Evolutionary conservation across 2,113 vertebrate genomes (phyloP).

Genomic region (Anhinga anhinga): DNA sequence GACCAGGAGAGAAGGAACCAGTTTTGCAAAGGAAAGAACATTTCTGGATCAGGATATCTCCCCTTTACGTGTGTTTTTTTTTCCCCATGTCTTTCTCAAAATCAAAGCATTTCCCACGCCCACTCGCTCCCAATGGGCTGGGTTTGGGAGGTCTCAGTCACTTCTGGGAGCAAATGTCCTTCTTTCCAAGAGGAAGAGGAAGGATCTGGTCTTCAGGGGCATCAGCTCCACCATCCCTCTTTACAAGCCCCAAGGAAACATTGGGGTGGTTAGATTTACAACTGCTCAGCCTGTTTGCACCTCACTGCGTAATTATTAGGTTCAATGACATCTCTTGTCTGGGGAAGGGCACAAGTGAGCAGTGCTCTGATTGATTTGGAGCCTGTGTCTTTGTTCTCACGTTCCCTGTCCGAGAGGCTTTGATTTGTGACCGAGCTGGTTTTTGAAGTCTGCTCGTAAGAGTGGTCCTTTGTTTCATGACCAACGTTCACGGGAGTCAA

Average conservation of each 20-base stretch:
- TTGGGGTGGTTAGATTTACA: background rate
- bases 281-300: background rate
- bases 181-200: background rate
- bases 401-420: background rate
- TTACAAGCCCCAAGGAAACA: background rate
- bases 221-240: background rate
- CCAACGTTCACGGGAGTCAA: rapidly evolving
- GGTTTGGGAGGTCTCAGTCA: background rate
- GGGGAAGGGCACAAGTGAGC: background rate
- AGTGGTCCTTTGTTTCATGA: background rate
- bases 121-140: rapidly evolving
- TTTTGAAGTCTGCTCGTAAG: background rate
- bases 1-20: background rate
- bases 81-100: background rate
- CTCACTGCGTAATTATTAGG: background rate
- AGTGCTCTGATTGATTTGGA: background rate
- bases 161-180: background rate
- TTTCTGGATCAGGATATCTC: background rate
- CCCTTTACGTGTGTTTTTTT: background rate
- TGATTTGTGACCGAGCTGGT: background rate
- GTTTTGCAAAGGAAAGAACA: background rate
- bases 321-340: background rate
- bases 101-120: background rate
- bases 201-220: background rate
- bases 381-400: background rate